Evolutionary conservation across 2,888 invertebrate species (phyloP).

Genomic region (Xiphydria camelus): DNA sequence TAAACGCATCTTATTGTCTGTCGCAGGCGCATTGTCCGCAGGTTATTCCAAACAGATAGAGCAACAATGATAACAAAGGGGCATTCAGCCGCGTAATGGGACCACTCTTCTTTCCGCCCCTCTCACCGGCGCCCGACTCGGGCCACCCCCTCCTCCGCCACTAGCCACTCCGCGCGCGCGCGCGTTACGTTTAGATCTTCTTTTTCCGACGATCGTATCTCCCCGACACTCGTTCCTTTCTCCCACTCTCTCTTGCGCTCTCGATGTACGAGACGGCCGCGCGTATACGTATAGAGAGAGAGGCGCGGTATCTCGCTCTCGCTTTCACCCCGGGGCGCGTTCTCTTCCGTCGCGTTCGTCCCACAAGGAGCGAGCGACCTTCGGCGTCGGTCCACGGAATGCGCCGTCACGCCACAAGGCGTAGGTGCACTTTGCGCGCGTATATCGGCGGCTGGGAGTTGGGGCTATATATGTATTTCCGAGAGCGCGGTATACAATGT

Average conservation of each 20-base stretch:
- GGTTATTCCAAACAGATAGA: slow-evolving; percentile 16
- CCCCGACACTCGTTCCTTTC: not conserved
- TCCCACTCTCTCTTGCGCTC: not conserved
- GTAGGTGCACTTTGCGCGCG: not conserved
- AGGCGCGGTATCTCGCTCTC: not conserved
- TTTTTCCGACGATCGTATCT: not conserved
- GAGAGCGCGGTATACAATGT: too few relatives aligned
- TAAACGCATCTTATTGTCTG: slow-evolving; percentile 16
- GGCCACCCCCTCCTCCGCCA: not conserved
- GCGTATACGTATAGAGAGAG: not conserved
- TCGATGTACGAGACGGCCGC: not conserved
- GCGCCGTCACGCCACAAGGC: not conserved
- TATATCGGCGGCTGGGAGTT: too few relatives aligned
- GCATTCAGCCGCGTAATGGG: slow-evolving; percentile 13
- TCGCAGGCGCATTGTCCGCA: slow-evolving; percentile 7
- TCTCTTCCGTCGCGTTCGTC: not conserved
- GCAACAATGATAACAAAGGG: slow-evolving; percentile 15
- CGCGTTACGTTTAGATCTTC: not conserved
- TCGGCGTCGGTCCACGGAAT: not conserved
- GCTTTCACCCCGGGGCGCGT: not conserved
- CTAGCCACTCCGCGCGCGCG: not conserved
- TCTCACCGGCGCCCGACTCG: not conserved
- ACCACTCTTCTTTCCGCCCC: slow-evolving; percentile 9
- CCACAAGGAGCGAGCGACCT: not conserved
- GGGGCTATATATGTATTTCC: too few relatives aligned